Base-by-base conservation (phyloP, 2,888 invertebrate species). In the Chrysotoxum bicinctum region DNA sequence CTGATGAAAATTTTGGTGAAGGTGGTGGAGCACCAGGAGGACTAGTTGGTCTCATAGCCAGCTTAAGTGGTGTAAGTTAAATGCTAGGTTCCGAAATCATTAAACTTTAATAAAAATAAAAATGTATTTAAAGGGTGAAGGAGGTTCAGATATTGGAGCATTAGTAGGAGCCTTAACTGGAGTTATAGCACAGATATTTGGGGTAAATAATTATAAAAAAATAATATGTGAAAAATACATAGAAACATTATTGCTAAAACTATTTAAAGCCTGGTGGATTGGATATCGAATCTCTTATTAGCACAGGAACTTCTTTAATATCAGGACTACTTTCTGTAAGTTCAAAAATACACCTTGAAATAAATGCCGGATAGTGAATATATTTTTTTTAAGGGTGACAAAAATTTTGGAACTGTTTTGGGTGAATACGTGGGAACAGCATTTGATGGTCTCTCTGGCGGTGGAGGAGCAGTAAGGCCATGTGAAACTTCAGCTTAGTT, bases 91-190 rank as follows among this genome's bases (percentile, higher is more conserved):
- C 19, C 0, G 3, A 26, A 56, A 23, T 30, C 1, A 54, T 8
- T 8, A 1, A 19, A 19, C 2, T 32, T 32, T 7, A 66, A 19
- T 14, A 26, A n/a, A 64, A 23, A 9, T 66, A 7, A 9, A n/a
- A 81, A 69, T 30, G 56, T 12, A 2, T 19, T 19, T 3, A 14
- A 62, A 92, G 91, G 92, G 92, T 23, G 92, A 91, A 77, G 92
- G 90, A 35, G 92, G 92, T 16, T 92, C 92, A 8, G 92, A 92
- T 88, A 88, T 92, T 50, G 92, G 92, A 0, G 92, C 92, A 1
- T 72, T 92, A n/a, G 89, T 92, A 69, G 92, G 92, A 4, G 91
- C 92, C 0, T 77, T 92, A 0, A 91, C 92, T 3, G 92, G 92
- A 19, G 81, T 92, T 1, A 88, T 92, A 16, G 90, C 91, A 10